Evolutionary conservation across 2,113 vertebrate genomes (phyloP), one percentile per base, ranked within the genome.

Genomic region (Helogale parvula): DNA sequence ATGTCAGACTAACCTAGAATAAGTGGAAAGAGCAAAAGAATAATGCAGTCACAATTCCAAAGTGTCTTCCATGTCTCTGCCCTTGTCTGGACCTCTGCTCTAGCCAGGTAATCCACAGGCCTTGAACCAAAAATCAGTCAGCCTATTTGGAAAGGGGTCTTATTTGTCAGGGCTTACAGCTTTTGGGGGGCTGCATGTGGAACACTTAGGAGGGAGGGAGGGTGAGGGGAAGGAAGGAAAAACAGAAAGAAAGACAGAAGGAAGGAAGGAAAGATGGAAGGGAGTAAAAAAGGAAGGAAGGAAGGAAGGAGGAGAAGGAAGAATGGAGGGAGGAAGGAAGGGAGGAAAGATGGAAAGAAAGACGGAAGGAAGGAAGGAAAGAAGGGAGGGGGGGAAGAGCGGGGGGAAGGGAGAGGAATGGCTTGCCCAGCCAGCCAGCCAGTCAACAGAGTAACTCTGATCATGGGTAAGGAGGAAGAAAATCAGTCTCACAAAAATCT

Each of bases 241-340:
- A 9, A 23, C 0, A 7, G 5, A 4, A 0, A 12, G 17, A 3
- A 15, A 31, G 41, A 41, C 41, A 10, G 13, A 17, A 33, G 31
- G 15, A 7, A n/a, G 68, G 68, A 1, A 71, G 33, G 68, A 12
- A 41, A 38, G 19, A 8, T 13, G 71, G 11, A 7, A 38, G 16
- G 16, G 7, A 15, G 23, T 5, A 0, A 5, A 35, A 8, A 19
- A 27, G n/a, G 14, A 3, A 2, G 5, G 4, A 0, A 5, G 19
- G 11, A 2, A 5, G 5, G 19, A 6, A 5, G 17, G n/a, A 5
- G 8, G n/a, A 2, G 2, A 35, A 4, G 17, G 9, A 17, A 17
- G 14, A 0, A 4, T 0, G 11, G 13, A 6, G 3, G 19, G 7
- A 10, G 2, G 19, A 6, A 31, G 27, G n/a, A 31, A 7, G 57